Conservation (phyloP, 2,888 invertebrate genomes). For the Eupithecia subumbrata region DNA sequence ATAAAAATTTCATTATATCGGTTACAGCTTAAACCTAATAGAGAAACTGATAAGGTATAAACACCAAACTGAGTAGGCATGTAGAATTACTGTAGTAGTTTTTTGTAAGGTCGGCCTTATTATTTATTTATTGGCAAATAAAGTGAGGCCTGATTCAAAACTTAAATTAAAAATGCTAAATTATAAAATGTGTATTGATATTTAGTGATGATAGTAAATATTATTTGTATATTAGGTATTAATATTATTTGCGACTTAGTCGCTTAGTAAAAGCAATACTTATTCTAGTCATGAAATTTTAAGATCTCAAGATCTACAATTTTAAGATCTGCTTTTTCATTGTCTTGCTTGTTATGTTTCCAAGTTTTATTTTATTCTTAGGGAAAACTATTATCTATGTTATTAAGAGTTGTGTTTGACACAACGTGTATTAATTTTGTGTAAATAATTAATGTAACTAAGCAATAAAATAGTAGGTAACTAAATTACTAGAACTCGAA, state of each 20-base stretch:
- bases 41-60: background rate
- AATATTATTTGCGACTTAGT: constrained; percentile 23
- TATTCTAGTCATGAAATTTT: background rate
- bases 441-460: constrained; percentile 2
- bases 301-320: background rate
- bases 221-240: background rate
- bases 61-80: background rate
- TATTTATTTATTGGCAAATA: background rate
- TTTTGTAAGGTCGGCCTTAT: background rate
- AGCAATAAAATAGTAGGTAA: constrained; percentile 19
- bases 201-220: background rate
- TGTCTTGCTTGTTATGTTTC: background rate
- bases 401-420: constrained; percentile 4
- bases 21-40: background rate
- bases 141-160: background rate
- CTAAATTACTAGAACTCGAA: constrained; percentile 9
- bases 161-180: background rate
- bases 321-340: background rate
- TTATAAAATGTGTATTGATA: background rate
- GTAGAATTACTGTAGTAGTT: background rate
- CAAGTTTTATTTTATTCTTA: background rate
- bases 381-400: background rate
- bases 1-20: background rate
- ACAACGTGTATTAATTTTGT: background rate
- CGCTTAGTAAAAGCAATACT: constrained; percentile 22